phyloP scores from a whole-genome alignment of 2,113 vertebrate species.

The Nyctereutes procyonoides region DNA sequence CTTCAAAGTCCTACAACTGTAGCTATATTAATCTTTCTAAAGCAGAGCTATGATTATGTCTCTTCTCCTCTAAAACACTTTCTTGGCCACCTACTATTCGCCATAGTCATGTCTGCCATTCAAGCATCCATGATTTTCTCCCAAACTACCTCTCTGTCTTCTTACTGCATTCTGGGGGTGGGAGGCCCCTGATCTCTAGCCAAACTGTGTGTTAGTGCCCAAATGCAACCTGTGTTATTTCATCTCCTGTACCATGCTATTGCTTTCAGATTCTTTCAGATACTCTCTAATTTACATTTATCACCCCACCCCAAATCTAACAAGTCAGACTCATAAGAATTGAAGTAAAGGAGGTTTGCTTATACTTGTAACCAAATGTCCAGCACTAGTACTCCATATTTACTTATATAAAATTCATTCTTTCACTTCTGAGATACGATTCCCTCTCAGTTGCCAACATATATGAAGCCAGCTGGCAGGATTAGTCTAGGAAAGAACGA shows the following conservation, averaged over 20 bases:
- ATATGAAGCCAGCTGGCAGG: slow-evolving; percentile 11
- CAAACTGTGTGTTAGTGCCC: neutral
- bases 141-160: neutral
- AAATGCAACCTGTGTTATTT: neutral
- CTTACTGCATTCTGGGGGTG: neutral
- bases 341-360: slow-evolving; percentile 1
- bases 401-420: neutral
- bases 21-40: neutral
- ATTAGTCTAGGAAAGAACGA: neutral
- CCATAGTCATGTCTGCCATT: neutral
- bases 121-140: neutral
- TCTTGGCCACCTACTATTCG: neutral
- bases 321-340: neutral
- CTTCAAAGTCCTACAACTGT: neutral
- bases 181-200: neutral
- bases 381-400: neutral
- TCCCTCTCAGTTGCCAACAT: slow-evolving; percentile 3
- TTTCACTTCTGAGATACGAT: slow-evolving; percentile 3
- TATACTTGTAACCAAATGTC: neutral
- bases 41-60: neutral
- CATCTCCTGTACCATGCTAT: neutral
- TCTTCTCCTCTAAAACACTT: neutral
- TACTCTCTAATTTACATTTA: neutral
- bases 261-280: neutral
- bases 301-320: neutral